Evolutionary conservation across 2,888 invertebrate species (phyloP).

Genomic region (Drosophila rubida): DNA sequence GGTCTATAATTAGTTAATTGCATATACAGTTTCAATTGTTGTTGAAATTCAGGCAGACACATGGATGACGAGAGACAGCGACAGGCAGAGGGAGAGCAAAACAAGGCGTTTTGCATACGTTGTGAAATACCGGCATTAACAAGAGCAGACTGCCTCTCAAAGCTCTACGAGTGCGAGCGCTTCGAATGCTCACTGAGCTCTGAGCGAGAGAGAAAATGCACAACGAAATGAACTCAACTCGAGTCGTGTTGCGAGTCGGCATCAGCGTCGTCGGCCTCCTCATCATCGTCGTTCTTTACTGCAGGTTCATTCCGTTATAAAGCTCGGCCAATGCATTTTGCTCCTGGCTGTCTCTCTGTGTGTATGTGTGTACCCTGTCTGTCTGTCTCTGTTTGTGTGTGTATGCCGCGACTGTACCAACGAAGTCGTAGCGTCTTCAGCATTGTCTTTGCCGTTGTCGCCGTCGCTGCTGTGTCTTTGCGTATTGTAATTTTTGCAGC

Average conservation of each 20-base stretch:
- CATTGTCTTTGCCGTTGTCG: constrained; percentile 50
- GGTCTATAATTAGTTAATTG: constrained; percentile 69
- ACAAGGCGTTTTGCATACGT: constrained; percentile 6
- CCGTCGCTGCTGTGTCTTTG: constrained; percentile 46
- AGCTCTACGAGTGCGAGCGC: not conserved
- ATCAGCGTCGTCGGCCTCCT: not conserved
- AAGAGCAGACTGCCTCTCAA: constrained; percentile 19
- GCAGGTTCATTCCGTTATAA: constrained; percentile 57
- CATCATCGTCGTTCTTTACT: constrained; percentile 14
- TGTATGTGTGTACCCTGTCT: not conserved
- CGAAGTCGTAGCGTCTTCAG: constrained; percentile 35
- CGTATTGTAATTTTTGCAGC: constrained; percentile 62
- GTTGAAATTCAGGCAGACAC: constrained; percentile 54
- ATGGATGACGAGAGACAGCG: not conserved
- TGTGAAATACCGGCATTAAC: constrained; percentile 47
- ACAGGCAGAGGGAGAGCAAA: not conserved
- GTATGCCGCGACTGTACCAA: constrained; percentile 53
- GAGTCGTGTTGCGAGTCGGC: not conserved
- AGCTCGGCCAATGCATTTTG: constrained; percentile 44
- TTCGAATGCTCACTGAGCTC: not conserved
- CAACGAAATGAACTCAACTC: not conserved
- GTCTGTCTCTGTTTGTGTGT: constrained; percentile 14
- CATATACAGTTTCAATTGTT: constrained; percentile 56
- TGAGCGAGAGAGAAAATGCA: constrained; percentile 1
- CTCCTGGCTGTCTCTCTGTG: constrained; percentile 32